These are phyloP conservation scores for Nasonia vitripennis DNA, from an alignment of 1,140 invertebrate species.

Conservation along the genomic window DNA sequence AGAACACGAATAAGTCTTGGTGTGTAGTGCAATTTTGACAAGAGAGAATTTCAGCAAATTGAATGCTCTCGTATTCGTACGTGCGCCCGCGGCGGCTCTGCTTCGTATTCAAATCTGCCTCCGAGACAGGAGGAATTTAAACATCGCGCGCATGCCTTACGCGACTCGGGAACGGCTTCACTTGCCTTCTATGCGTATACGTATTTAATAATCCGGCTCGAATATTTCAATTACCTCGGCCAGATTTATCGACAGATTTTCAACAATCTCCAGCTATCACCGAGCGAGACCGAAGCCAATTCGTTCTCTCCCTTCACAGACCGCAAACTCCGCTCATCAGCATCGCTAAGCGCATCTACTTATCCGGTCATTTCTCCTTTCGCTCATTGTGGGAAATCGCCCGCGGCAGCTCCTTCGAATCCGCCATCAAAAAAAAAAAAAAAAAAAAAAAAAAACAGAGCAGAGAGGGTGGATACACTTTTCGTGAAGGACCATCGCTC, in stretches of 20 bases:
- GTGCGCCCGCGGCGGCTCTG: neutral
- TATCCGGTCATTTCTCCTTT: slow-evolving; percentile 3
- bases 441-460: slow-evolving; percentile 2
- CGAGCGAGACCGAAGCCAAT: too few species aligned
- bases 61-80: neutral
- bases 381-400: slow-evolving; percentile 39
- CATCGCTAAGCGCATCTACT: neutral
- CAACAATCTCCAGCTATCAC: too few species aligned
- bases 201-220: too few species aligned
- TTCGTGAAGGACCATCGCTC: neutral
- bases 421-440: neutral
- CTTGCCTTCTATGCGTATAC: too few species aligned
- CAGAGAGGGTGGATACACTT: neutral
- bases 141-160: neutral
- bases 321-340: neutral
- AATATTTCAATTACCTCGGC: too few species aligned
- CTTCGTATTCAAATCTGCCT: neutral
- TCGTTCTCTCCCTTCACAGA: too few species aligned
- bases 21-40: neutral
- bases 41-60: neutral
- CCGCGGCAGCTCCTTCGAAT: neutral
- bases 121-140: neutral
- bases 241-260: too few species aligned
- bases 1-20: too few species aligned
- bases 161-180: too few species aligned